Evolutionary conservation across 2,113 vertebrate species (phyloP).

Genomic region (Typhlomys cinereus): DNA sequence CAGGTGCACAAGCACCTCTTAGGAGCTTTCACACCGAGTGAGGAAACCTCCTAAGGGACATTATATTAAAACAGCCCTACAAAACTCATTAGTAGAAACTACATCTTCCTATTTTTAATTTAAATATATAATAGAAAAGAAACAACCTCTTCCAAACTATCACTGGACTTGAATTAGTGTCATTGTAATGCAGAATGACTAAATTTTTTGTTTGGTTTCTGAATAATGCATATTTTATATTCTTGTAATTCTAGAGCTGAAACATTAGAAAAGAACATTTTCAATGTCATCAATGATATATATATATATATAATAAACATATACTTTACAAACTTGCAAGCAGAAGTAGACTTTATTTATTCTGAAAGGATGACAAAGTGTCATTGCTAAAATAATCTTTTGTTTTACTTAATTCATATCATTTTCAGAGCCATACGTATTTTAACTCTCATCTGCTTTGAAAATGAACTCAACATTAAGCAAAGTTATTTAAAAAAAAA

Average conservation of each 20-base stretch:
- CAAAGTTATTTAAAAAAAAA: conserved; percentile 83
- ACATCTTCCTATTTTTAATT: conserved; percentile 85
- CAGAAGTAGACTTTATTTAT: neutral
- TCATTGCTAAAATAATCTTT: neutral
- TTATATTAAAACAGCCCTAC: conserved; percentile 82
- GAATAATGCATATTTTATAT: conserved; percentile 80
- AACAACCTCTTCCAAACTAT: conserved; percentile 80
- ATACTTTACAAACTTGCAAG: conserved; percentile 36
- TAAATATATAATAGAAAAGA: conserved; percentile 85
- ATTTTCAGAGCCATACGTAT: neutral
- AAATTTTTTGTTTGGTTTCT: conserved; percentile 74
- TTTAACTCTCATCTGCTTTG: conserved; percentile 73
- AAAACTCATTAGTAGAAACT: conserved; percentile 87
- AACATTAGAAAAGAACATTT: conserved; percentile 64
- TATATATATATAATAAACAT: conserved; percentile 27
- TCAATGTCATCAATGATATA: conserved; percentile 69
- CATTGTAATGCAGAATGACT: conserved; percentile 72
- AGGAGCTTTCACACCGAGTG: conserved; percentile 80
- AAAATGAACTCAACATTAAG: conserved; percentile 77
- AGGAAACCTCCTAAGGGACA: conserved; percentile 83
- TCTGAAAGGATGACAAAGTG: neutral
- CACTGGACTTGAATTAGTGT: conserved; percentile 78
- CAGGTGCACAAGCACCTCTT: conserved; percentile 84
- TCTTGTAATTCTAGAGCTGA: conserved; percentile 23
- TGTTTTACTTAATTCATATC: neutral